Percentiles rank a stretch among this genome's conserved stretches.
These are phyloP conservation scores for Eledone cirrhosa DNA, from an alignment of 2,888 invertebrate genomes.

Conservation along the genomic window DNA sequence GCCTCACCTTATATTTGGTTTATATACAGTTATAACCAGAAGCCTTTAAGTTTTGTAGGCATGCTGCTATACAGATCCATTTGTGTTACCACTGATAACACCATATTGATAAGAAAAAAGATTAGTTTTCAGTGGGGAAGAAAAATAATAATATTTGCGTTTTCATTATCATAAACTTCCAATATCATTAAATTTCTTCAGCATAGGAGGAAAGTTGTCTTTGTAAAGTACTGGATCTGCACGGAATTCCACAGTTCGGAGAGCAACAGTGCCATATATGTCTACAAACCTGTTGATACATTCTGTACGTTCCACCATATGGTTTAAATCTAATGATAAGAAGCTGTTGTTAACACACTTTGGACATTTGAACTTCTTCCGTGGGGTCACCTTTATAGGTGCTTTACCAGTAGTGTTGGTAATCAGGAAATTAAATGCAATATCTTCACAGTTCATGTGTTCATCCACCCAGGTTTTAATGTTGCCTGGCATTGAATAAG, in stretches of 20 bases:
- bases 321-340: slow-evolving; percentile 86
- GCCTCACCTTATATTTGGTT: too few species aligned
- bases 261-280: slow-evolving; percentile 86
- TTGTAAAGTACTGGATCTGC: slow-evolving; percentile 91
- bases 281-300: slow-evolving; percentile 85
- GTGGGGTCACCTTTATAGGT: slow-evolving; percentile 87
- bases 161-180: slow-evolving; percentile 77
- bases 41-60: too few species aligned
- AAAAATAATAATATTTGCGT: not conserved
- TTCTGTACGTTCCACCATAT: slow-evolving; percentile 91
- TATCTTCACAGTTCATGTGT: slow-evolving; percentile 97
- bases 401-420: slow-evolving; percentile 92
- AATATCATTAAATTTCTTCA: slow-evolving; percentile 81
- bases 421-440: slow-evolving; percentile 97
- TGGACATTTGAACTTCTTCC: slow-evolving; percentile 97
- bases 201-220: slow-evolving; percentile 79
- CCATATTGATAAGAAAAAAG: too few species aligned
- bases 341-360: slow-evolving; percentile 93
- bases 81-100: too few species aligned
- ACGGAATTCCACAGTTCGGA: slow-evolving; percentile 88
- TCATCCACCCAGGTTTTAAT: slow-evolving; percentile 91
- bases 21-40: too few species aligned
- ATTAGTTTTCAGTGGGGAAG: not conserved
- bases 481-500: slow-evolving; percentile 84
- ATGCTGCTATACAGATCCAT: too few species aligned